Percentiles rank a stretch among this genome's conserved stretches.
Conservation (phyloP, 2,113 vertebrate genomes). For the Mormyrus lacerda region DNA sequence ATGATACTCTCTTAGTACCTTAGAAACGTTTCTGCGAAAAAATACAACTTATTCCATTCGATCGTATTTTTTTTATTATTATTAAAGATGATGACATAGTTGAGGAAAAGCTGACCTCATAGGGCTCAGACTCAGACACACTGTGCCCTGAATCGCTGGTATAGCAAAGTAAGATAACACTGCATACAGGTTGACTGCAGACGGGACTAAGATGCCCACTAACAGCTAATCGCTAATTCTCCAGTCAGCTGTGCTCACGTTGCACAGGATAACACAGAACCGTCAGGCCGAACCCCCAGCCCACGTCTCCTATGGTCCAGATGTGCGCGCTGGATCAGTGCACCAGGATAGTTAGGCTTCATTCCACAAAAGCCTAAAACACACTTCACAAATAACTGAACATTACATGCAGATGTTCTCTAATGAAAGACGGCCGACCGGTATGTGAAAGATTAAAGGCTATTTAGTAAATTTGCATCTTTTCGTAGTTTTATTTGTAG, state of each 20-base stretch:
- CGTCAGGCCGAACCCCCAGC: background rate
- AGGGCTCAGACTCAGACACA: background rate
- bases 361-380: background rate
- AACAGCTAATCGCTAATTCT: background rate
- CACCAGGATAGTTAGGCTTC: background rate
- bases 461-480: background rate
- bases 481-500: background rate
- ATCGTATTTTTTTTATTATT: background rate
- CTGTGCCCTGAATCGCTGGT: background rate
- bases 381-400: background rate
- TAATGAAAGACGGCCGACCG: background rate
- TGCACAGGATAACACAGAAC: background rate
- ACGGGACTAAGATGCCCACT: background rate
- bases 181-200: background rate
- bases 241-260: background rate
- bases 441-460: background rate
- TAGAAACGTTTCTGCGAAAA: background rate
- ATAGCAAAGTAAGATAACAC: background rate
- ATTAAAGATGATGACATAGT: background rate
- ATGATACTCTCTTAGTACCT: background rate
- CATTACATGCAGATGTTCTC: background rate
- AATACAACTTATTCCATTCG: background rate
- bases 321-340: background rate
- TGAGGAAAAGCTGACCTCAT: background rate
- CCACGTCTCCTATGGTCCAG: background rate